Conservation (phyloP, 35 echinoderm and acorn worm genomes). For the Hemicentrotus pulcherrimus region DNA sequence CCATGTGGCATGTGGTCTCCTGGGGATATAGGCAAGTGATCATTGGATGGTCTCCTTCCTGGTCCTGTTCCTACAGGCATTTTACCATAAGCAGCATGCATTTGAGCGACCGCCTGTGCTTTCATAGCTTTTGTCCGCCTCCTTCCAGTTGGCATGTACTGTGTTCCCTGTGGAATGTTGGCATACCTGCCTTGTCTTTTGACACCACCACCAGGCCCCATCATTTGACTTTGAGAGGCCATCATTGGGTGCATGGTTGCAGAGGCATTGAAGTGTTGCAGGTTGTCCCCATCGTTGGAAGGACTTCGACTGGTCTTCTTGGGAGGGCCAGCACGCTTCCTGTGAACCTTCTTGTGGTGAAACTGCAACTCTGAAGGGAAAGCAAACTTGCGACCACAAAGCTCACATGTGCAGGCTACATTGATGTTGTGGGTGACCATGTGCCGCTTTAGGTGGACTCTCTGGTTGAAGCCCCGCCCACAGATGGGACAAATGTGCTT, state of each 20-base stretch:
- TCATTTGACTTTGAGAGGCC: neutral
- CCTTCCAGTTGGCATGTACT: neutral
- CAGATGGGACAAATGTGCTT: conserved; percentile 62
- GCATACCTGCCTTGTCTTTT: neutral
- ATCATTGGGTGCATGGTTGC: conserved; percentile 23
- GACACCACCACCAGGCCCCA: neutral
- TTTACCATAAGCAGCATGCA: neutral
- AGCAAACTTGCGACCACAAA: conserved; percentile 54
- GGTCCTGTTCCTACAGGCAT: neutral
- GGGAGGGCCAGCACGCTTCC: conserved; percentile 24
- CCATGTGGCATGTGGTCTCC: conserved; percentile 22
- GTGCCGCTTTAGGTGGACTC: conserved; percentile 65
- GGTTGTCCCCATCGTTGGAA: neutral
- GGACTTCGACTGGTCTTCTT: conserved; percentile 21
- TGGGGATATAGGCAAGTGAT: conserved; percentile 18
- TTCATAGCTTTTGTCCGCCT: neutral
- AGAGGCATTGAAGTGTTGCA: conserved; percentile 10
- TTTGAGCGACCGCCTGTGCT: neutral
- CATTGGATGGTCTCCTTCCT: neutral
- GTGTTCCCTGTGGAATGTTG: neutral
- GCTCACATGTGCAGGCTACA: conserved; percentile 42
- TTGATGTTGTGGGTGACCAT: conserved; percentile 58
- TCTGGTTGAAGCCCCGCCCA: conserved; percentile 60
- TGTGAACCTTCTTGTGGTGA: conserved; percentile 40
- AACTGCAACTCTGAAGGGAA: conserved; percentile 44